Conservation (phyloP, 2,888 invertebrate genomes). For the Plagodis pulveraria region DNA sequence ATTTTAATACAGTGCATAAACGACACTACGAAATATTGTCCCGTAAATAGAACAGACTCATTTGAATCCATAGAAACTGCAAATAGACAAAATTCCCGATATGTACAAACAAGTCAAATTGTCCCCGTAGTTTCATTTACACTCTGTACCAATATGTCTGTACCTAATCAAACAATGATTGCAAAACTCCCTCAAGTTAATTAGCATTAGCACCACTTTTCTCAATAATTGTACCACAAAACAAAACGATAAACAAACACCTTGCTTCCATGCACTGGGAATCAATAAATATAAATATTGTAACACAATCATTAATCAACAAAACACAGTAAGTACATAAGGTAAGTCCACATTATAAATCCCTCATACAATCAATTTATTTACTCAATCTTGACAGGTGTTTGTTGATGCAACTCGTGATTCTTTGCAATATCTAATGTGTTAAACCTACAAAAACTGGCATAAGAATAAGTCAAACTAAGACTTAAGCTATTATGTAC, state of each 20-base stretch:
- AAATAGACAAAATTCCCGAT: not conserved
- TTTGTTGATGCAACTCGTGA: conserved; percentile 38
- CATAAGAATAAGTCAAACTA: conserved; percentile 64
- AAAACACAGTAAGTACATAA: conserved; percentile 37
- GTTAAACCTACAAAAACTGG: conserved; percentile 61
- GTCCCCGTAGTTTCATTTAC: not conserved
- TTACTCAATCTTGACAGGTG: conserved; percentile 16
- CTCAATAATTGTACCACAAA: conserved; percentile 50
- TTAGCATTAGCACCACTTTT: conserved; percentile 51
- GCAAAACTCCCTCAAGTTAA: conserved; percentile 36
- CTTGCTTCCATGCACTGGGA: conserved; percentile 40
- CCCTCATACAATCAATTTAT: conserved; percentile 26
- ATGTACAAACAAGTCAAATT: not conserved
- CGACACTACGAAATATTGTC: not conserved
- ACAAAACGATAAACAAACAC: conserved; percentile 53
- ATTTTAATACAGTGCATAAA: conserved; percentile 4
- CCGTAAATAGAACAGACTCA: not conserved
- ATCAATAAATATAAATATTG: conserved; percentile 51
- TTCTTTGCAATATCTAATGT: conserved; percentile 41
- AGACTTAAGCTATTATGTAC: conserved; percentile 73
- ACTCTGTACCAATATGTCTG: not conserved
- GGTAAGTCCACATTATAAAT: conserved; percentile 35
- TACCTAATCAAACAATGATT: conserved; percentile 25
- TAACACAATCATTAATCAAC: conserved; percentile 43
- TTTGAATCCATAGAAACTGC: not conserved